These are phyloP conservation scores for Sycophila texana DNA, from an alignment of 2,888 invertebrate genomes.

Conservation along the genomic window DNA sequence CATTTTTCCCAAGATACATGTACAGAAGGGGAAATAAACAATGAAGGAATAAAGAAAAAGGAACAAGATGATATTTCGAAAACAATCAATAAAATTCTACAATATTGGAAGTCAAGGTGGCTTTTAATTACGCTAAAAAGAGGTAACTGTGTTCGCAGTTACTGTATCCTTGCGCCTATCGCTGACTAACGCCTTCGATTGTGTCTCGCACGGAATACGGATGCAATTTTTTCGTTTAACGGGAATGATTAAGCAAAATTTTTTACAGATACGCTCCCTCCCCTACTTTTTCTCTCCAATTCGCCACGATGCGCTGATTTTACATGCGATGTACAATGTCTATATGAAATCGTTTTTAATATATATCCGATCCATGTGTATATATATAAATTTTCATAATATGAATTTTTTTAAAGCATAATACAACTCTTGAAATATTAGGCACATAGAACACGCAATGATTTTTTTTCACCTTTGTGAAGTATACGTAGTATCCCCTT, in stretches of 20 bases:
- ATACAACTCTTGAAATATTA: conserved; percentile 64
- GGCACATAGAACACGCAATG: conserved; percentile 73
- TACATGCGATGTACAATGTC: conserved; percentile 46
- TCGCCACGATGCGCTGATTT: conserved; percentile 36
- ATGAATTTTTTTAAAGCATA: conserved; percentile 44
- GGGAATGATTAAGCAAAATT: conserved; percentile 37
- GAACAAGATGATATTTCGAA: conserved; percentile 33
- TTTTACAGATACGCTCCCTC: conserved; percentile 20
- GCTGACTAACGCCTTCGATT: conserved; percentile 2
- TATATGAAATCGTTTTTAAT: conserved; percentile 41
- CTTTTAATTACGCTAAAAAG: conserved; percentile 33
- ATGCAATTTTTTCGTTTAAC: conserved; percentile 22
- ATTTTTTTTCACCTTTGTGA: conserved; percentile 56
- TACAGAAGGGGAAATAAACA: neutral
- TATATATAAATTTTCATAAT: conserved; percentile 41
- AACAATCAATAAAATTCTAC: conserved; percentile 46
- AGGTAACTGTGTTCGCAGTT: conserved; percentile 26
- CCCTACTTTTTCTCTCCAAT: conserved; percentile 13
- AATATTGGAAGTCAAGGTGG: conserved; percentile 54
- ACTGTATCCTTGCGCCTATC: conserved; percentile 16
- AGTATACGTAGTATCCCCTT: conserved; percentile 61
- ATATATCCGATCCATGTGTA: conserved; percentile 11
- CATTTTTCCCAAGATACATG: conserved; percentile 3
- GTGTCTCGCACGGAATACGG: conserved; percentile 5
- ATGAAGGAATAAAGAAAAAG: conserved; percentile 17